Evolutionary conservation across 2,113 vertebrate genomes (phyloP).

Genomic region (Tachysurus fulvidraco): DNA sequence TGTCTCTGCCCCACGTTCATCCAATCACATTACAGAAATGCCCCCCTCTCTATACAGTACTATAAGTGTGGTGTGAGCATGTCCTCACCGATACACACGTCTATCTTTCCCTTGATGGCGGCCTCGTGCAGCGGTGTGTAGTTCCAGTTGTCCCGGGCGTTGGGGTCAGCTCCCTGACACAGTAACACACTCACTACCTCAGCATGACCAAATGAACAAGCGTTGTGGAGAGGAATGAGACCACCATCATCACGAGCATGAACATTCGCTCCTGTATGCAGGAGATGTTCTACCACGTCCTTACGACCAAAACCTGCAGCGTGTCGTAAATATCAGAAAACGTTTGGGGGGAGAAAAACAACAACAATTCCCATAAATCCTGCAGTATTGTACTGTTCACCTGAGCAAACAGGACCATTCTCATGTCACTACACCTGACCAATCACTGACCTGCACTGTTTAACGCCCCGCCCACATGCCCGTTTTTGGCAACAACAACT

Average conservation of each 20-base stretch:
- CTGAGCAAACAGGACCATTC: background rate
- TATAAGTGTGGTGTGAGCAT: background rate
- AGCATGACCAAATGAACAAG: slow-evolving; percentile 96
- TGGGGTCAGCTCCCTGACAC: slow-evolving; percentile 95
- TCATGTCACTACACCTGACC: background rate
- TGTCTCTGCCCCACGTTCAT: background rate
- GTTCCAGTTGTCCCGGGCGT: slow-evolving; percentile 98
- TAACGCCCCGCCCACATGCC: background rate
- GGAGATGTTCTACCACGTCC: slow-evolving; percentile 95
- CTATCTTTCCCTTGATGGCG: slow-evolving; percentile 98
- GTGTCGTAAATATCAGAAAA: no score
- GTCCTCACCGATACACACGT: slow-evolving; percentile 94
- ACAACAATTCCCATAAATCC: background rate
- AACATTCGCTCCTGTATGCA: slow-evolving; percentile 96
- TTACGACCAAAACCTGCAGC: slow-evolving; percentile 93
- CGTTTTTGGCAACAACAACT: background rate
- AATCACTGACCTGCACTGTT: background rate
- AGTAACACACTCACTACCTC: slow-evolving; percentile 95
- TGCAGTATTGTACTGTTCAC: background rate
- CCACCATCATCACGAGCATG: slow-evolving; percentile 95
- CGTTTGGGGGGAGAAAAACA: no score
- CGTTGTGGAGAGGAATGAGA: slow-evolving; percentile 95
- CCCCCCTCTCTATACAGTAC: background rate
- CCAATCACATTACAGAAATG: background rate
- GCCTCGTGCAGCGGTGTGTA: slow-evolving; percentile 97